Evolutionary conservation across 2,113 vertebrate species (phyloP), one percentile per base, ranked within the genome.

Genomic region (Pogonocichla stellata): DNA sequence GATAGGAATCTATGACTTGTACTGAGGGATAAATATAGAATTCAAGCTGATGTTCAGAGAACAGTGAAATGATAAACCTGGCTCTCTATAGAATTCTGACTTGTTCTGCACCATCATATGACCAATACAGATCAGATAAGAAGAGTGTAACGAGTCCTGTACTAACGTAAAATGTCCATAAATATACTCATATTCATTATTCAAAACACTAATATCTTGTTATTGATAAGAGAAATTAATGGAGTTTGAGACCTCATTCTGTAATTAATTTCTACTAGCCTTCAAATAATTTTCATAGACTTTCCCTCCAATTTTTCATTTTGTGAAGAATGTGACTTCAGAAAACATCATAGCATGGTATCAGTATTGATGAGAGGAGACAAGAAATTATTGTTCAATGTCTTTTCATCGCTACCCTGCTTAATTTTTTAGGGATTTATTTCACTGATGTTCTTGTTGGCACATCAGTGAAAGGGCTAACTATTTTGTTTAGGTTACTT

Each of bases 371-470:
- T 4, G 3, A 56, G 28, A 72, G 16, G 12, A 62, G 25, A 80
- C 42, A 54, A 58, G 6, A 87, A 84, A 70, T 91, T 60, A n/a
- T 33, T 56, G 11, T 40, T 72, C 36, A 36, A 7, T 24, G 5
- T 31, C 24, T 89, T 51, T 81, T 56, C 28, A 54, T 8, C 0
- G 1, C 11, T 42, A 34, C 3, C 0, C 3, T 64, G 12, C 72
- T 77, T 29, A 80, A 45, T 80, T 19, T 79, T 83, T 36, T 29
- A 53, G 25, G 24, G 9, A 36, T 58, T 51, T 77, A 38, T 51
- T 69, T 80, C 5, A 40, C 43, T 51, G 19, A 38, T 88, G 65
- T 80, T 83, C 13, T 69, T 86, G 9, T 19, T 47, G 16, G 9
- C 66, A 12, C 20, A 70, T 78, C 23, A 38, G 28, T 88, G 50